phyloP scores from a whole-genome alignment of 1,140 invertebrate genomes.

The Drosophila ananassae region DNA sequence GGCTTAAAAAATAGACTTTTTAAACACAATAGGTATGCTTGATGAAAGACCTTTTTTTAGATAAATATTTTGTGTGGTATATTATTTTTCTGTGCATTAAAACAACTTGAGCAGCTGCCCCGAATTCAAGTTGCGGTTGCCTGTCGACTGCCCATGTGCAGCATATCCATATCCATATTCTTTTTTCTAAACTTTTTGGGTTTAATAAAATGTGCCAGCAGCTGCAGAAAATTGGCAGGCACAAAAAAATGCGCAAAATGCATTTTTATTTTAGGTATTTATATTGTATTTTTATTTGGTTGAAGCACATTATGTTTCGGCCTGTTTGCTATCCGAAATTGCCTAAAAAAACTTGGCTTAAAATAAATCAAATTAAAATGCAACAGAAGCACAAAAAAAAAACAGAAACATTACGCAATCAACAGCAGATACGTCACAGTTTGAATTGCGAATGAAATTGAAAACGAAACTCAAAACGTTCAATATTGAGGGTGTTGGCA shows the following conservation, averaged over 20 bases:
- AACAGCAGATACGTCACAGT: constrained; percentile 61
- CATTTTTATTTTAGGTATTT: constrained; percentile 52
- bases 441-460: constrained; percentile 34
- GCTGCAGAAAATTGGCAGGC: constrained; percentile 73
- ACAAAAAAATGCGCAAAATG: constrained; percentile 56
- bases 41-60: too few relatives aligned
- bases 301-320: constrained; percentile 27
- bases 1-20: too few relatives aligned
- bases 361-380: constrained; percentile 42
- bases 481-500: constrained; percentile 10
- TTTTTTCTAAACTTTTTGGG: constrained; percentile 33
- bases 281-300: constrained; percentile 11
- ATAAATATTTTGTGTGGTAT: too few relatives aligned
- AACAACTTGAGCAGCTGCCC: constrained; percentile 41
- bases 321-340: background rate
- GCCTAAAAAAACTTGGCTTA: background rate
- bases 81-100: background rate
- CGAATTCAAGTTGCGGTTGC: constrained; percentile 14
- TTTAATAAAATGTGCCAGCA: constrained; percentile 76
- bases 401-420: constrained; percentile 60
- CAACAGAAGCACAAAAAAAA: constrained; percentile 21
- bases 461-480: constrained; percentile 29
- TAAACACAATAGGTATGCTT: too few relatives aligned
- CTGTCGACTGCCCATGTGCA: constrained; percentile 23
- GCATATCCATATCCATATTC: constrained; percentile 46